phyloP scores from a whole-genome alignment of 1,140 invertebrate species.

The Watersipora subatra region DNA sequence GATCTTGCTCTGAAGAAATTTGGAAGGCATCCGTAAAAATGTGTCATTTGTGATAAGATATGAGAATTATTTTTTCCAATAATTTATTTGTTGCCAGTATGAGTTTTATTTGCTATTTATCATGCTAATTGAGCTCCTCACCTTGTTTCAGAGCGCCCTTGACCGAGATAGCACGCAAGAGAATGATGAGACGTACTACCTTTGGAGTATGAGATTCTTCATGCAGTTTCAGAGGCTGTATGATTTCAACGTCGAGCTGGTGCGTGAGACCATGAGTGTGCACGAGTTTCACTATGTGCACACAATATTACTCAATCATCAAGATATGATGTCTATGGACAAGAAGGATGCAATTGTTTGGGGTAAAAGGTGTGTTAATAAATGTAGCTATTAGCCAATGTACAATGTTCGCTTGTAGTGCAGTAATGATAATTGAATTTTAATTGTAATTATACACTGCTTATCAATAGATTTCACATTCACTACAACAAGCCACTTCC shows the following conservation, averaged over 20 bases:
- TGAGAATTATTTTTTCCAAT: too few species aligned
- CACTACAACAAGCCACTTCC: too few species aligned
- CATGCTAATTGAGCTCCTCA: too few species aligned
- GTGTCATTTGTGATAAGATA: too few species aligned
- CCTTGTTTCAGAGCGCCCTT: conserved; percentile 37
- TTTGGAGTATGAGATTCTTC: conserved; percentile 87
- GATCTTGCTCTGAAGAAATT: too few species aligned
- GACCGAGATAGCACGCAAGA: conserved; percentile 50
- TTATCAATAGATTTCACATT: too few species aligned
- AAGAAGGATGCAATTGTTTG: conserved; percentile 71
- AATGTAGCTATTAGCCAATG: not conserved
- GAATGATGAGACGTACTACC: conserved; percentile 79
- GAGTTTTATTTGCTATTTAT: too few species aligned
- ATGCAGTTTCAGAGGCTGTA: conserved; percentile 87
- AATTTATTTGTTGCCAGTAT: too few species aligned
- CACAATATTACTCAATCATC: conserved; percentile 73
- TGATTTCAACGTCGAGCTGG: conserved; percentile 68
- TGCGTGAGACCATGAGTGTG: conserved; percentile 50
- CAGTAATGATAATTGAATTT: too few species aligned
- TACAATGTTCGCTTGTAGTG: too few species aligned
- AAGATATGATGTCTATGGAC: conserved; percentile 70
- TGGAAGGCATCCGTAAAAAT: too few species aligned
- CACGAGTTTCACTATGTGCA: conserved; percentile 83
- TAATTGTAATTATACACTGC: too few species aligned
- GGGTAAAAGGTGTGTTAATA: conserved; percentile 54